Evolutionary conservation across 2,888 invertebrate genomes (phyloP), one percentile per base, ranked within the genome.

Genomic region (Cephus rjabovi): DNA sequence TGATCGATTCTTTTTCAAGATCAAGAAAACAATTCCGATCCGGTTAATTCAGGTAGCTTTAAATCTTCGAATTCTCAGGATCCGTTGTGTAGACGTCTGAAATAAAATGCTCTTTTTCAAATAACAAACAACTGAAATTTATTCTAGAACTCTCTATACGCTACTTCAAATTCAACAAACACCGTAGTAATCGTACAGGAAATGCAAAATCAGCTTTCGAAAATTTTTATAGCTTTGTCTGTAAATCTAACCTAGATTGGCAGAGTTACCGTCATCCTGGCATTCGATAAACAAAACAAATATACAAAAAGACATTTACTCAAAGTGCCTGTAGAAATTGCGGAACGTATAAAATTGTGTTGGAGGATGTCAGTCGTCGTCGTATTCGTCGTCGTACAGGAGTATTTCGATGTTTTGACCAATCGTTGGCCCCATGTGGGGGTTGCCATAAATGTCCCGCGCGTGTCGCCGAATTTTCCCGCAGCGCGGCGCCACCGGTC

Each of bases 391-490:
- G 56, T 9, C 9, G 23, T 56, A 56, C 56, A 23, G 23, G 71
- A 23, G 31, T 12, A 71, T 71, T 71, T 71, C 71, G 71, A 31
- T 34, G 71, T 71, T 79, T 74, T 75, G 75, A 75, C 71, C 78
- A 56, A 69, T 71, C 70, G 78, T 81, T 71, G 77, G 74, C 34
- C 83, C 81, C 77, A 83, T 84, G 90, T 87, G 89, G 89, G 90
- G 90, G 90, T 90, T 90, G 90, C 91, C 91, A 91, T 91, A 91
- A 91, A 91, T 91, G 91, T 91, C 91, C 86, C 89, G 87, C 82
- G 84, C 80, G n/a, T 73, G 77, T 76, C 73, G 33, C 68, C 68
- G 69, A 81, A 80, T 82, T 73, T 82, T 75, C 77, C 79, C 85
- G 82, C 84, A 82, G 81, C 84, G 87, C 85, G 90, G 90, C 90